These are phyloP conservation scores for Clarias gariepinus DNA, from an alignment of 2,113 vertebrate species.

Conservation along the genomic window DNA sequence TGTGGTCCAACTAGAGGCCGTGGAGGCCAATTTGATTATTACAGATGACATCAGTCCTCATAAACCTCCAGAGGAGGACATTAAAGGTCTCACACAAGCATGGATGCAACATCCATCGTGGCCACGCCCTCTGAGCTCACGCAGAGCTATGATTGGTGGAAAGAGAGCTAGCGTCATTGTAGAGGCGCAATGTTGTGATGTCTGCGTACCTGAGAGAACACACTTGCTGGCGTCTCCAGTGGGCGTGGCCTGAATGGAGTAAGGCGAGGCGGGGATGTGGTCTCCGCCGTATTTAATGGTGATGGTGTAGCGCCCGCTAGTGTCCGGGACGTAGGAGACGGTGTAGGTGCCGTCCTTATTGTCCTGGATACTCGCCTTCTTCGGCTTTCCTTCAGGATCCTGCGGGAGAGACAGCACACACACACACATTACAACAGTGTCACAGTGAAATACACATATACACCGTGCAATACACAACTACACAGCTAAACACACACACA, in stretches of 20 bases:
- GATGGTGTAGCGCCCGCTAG: constrained; percentile 91
- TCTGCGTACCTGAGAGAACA: constrained; percentile 80
- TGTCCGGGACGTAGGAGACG: constrained; percentile 89
- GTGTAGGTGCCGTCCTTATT: constrained; percentile 92
- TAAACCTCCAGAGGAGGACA: no score
- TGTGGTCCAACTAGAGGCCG: no score
- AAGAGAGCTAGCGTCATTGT: background rate
- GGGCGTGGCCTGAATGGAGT: constrained; percentile 85
- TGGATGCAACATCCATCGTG: background rate
- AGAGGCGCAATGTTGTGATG: background rate
- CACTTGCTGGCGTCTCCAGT: constrained; percentile 95
- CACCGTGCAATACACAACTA: background rate
- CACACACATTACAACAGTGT: background rate
- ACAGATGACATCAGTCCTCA: no score
- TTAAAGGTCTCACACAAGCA: no score
- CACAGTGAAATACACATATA: background rate
- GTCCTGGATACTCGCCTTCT: constrained; percentile 92
- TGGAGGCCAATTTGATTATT: no score
- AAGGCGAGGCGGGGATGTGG: constrained; percentile 92
- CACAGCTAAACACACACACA: background rate
- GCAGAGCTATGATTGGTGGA: background rate
- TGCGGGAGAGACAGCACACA: constrained; percentile 52
- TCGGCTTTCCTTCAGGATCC: constrained; percentile 94
- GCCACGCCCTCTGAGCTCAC: background rate
- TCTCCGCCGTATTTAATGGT: constrained; percentile 93